Evolutionary conservation across 2,888 invertebrate species (phyloP), one percentile per base, ranked within the genome.

Genomic region (Hermodice carunculata): DNA sequence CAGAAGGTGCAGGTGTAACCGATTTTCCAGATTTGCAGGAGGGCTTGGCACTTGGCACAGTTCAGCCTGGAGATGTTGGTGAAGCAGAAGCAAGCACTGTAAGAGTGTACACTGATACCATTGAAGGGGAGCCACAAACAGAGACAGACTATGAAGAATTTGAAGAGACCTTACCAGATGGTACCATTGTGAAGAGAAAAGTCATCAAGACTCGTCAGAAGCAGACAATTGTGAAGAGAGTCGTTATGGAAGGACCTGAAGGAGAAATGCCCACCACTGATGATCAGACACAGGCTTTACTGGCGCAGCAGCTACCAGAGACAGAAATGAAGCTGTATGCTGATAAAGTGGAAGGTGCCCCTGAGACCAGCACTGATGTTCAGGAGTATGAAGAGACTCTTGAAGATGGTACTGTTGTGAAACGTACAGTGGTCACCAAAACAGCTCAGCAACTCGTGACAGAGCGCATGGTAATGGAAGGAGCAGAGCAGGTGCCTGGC

Each of bases 191-290:
- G n/a, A 76, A 69, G 52, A 75, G 73, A 31, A 74, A 69, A 42
- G 72, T 84, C 4, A 73, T 80, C 26, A 69, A 76, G 48, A 72
- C 75, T 17, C 74, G 80, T 19, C 67, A 67, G 44, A 77, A 78
- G 2, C 80, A 80, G 48, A 76, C 78, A 28, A 70, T 75, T 42
- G 59, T 64, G n/a, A 70, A 64, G 60, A 54, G 67, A 63, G 71
- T 72, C 61, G 74, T 64, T 60, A 76, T 69, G 75, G 77, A 71
- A 68, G 78, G 79, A 19, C 74, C 71, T 22, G 73, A 74, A 34
- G 31, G 31, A 34, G 60, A 54, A 43, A 34, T 64, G 14, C 64
- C 64, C 26, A 51, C 58, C 8, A 51, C 64, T 32, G 73, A 73
- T 43, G 69, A 73, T 29, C 61, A 73, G 52, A 71, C 73, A 1